Evolutionary conservation across 2,888 invertebrate genomes (phyloP).

Genomic region (Rotaria macrura): DNA sequence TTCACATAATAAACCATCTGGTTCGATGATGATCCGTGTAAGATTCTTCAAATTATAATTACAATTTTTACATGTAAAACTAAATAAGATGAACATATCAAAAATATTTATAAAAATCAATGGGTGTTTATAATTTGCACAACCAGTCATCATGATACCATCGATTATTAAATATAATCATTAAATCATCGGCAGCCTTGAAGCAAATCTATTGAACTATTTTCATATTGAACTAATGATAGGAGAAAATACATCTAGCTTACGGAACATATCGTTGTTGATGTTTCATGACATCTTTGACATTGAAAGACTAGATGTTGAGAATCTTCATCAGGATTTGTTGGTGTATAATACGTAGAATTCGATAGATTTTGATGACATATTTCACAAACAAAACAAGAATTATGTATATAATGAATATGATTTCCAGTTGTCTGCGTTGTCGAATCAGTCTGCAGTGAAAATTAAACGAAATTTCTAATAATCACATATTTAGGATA

Average conservation of each 20-base stretch:
- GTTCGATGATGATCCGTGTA: background rate
- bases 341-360: background rate
- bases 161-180: background rate
- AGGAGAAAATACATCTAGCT: background rate
- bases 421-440: background rate
- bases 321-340: background rate
- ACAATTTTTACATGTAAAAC: slow-evolving; percentile 3
- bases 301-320: background rate
- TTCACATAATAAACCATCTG: background rate
- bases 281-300: background rate
- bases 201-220: background rate
- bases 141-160: slow-evolving; percentile 5
- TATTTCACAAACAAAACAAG: slow-evolving; percentile 1
- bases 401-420: background rate
- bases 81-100: background rate
- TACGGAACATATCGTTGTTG: background rate
- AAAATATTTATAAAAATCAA: too few relatives aligned
- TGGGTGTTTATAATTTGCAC: background rate
- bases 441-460: background rate
- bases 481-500: too few relatives aligned
- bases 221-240: background rate
- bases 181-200: background rate
- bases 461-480: too few relatives aligned
- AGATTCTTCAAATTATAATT: background rate
- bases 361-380: background rate